Evolutionary conservation across 2,797 vertebrate genomes (phyloP), one percentile per base, ranked within the genome.

Genomic region (Argyrosomus regius): DNA sequence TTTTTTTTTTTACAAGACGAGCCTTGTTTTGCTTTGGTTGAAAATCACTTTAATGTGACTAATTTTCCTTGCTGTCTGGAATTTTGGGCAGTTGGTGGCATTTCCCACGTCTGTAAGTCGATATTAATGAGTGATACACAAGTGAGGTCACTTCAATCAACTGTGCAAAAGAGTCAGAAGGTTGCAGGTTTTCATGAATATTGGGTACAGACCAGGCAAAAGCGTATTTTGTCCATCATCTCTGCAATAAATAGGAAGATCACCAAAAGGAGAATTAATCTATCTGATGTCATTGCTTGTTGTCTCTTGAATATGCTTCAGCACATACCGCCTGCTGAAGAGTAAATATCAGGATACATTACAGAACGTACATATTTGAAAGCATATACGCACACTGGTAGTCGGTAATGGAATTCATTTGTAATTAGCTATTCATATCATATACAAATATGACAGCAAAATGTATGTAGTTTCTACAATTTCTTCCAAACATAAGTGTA

Each of bases 1-100:
- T 10, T 12, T 35, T 28, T 28, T 13, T 0, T 46, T 13, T 1
- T 1, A 52, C 3, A 45, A 63, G 43, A 22, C 52, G 31, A 63
- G 4, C 4, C 43, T 45, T 45, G n/a, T n/a, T n/a, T n/a, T n/a
- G n/a, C n/a, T n/a, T n/a, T 48, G 48, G 61, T 57, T 70, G 6
- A 14, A 72, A 64, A 16, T 6, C 41, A 20, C 6, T 67, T 49
- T 60, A 35, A 69, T 53, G 39, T 71, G 66, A 58, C 75, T 72
- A 24, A 75, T 49, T 63, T 70, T 77, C 59, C 43, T 28, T 14
- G 24, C 54, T 57, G 50, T 26, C 41, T 61, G 75, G 66, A 56
- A n/a, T n/a, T n/a, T 48, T 6, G 6, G 35, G 80, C 87, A 88
- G 77, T 80, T 87, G 86, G 82, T 82, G 76, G 73, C 70, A 78